Evolutionary conservation across 2,888 invertebrate genomes (phyloP).

Genomic region (Eupeodes latifasciatus): DNA sequence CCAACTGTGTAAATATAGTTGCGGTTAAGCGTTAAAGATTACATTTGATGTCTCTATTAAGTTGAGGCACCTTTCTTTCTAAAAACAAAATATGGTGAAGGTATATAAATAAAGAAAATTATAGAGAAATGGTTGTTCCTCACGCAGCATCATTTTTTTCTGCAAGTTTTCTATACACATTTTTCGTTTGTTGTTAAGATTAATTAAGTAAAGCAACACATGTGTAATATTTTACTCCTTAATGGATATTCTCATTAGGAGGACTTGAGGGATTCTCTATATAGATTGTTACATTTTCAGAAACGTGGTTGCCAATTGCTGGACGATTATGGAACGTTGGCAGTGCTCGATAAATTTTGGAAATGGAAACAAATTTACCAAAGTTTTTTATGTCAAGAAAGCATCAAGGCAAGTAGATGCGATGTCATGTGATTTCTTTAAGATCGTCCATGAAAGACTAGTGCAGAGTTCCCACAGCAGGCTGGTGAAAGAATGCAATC

Average conservation of each 20-base stretch:
- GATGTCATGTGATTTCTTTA: too few relatives aligned
- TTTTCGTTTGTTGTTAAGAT: slow-evolving; percentile 59
- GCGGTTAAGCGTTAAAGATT: slow-evolving; percentile 50
- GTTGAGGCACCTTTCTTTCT: slow-evolving; percentile 35
- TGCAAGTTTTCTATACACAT: neutral
- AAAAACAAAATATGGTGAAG: neutral
- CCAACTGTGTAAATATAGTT: neutral
- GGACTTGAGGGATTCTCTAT: too few relatives aligned
- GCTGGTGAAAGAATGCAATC: too few relatives aligned
- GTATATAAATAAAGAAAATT: neutral
- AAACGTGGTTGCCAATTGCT: neutral
- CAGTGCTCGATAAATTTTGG: too few relatives aligned
- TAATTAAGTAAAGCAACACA: slow-evolving; percentile 71
- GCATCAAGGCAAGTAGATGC: too few relatives aligned
- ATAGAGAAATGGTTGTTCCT: slow-evolving; percentile 28
- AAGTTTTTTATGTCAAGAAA: too few relatives aligned
- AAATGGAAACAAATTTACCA: too few relatives aligned
- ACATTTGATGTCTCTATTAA: slow-evolving; percentile 62
- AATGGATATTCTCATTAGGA: slow-evolving; percentile 60
- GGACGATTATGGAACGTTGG: too few relatives aligned
- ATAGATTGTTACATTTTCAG: too few relatives aligned
- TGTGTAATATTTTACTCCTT: slow-evolving; percentile 55
- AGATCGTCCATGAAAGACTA: too few relatives aligned
- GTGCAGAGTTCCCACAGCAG: too few relatives aligned
- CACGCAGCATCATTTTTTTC: slow-evolving; percentile 19